phyloP scores from a whole-genome alignment of 1,140 invertebrate genomes.

The Euglossa dilemma region DNA sequence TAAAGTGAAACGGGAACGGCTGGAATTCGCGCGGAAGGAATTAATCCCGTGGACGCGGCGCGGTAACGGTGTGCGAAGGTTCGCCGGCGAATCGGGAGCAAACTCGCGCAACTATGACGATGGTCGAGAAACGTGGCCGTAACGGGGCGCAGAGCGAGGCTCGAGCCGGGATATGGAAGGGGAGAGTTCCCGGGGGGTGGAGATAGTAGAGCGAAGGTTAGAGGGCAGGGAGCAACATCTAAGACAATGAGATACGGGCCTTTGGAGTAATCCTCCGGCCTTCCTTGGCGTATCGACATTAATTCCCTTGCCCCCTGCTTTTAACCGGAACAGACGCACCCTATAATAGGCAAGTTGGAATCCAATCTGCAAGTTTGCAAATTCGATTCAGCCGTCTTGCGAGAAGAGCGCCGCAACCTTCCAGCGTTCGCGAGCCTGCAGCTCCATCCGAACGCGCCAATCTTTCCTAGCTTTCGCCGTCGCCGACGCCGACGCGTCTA shows the following conservation, averaged over 20 bases:
- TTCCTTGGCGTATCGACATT: slow-evolving; percentile 82
- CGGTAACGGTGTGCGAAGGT: not conserved
- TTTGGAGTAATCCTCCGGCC: slow-evolving; percentile 80
- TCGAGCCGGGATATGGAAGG: not conserved
- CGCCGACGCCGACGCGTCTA: too few species aligned
- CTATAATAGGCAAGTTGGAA: slow-evolving; percentile 84
- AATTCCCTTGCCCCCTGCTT: slow-evolving; percentile 81
- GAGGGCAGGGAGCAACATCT: slow-evolving; percentile 68
- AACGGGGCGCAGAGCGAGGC: not conserved
- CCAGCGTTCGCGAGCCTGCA: slow-evolving; percentile 21
- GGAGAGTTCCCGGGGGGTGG: not conserved
- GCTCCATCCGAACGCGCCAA: slow-evolving; percentile 16
- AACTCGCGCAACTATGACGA: slow-evolving; percentile 48
- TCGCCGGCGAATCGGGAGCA: not conserved
- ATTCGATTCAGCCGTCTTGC: slow-evolving; percentile 80
- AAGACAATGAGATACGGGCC: slow-evolving; percentile 75
- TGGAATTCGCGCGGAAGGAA: not conserved
- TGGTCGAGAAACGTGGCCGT: slow-evolving; percentile 12
- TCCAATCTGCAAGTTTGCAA: slow-evolving; percentile 84
- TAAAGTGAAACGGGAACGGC: not conserved
- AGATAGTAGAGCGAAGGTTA: slow-evolving; percentile 42
- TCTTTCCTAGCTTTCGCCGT: not conserved
- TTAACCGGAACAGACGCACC: slow-evolving; percentile 83
- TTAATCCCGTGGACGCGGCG: slow-evolving; percentile 14
- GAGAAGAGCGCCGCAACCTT: slow-evolving; percentile 57